Conservation (phyloP, 1,140 invertebrate genomes). For the Leptopilina clavipes region DNA sequence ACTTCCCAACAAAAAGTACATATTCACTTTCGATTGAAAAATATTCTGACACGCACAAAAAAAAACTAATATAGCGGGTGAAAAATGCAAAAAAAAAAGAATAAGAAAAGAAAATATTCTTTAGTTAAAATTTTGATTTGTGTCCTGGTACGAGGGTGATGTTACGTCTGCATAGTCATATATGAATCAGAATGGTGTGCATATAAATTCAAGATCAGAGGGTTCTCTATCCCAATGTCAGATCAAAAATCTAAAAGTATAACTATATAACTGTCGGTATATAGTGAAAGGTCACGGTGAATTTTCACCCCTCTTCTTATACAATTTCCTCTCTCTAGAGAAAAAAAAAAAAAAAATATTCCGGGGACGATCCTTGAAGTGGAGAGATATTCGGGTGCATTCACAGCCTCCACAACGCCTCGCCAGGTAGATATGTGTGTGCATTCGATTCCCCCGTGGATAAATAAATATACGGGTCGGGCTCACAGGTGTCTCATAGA, state of each 20-base stretch:
- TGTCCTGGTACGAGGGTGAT: background rate
- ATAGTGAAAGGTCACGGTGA: slow-evolving; percentile 33
- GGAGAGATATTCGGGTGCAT: slow-evolving; percentile 51
- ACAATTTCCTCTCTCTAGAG: background rate
- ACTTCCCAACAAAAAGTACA: too few relatives aligned
- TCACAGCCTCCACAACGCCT: slow-evolving; percentile 38
- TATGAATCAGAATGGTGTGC: slow-evolving; percentile 19
- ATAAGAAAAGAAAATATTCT: background rate
- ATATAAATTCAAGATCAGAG: slow-evolving; percentile 31
- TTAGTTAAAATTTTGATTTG: background rate
- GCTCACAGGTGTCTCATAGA: slow-evolving; percentile 67
- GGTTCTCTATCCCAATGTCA: background rate
- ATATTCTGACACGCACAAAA: background rate
- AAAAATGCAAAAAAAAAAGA: background rate
- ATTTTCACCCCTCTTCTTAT: slow-evolving; percentile 11
- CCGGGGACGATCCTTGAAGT: slow-evolving; percentile 44
- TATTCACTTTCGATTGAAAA: background rate
- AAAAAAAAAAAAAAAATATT: too few relatives aligned
- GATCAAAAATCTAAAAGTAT: slow-evolving; percentile 7
- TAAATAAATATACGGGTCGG: slow-evolving; percentile 64
- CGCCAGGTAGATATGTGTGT: slow-evolving; percentile 45
- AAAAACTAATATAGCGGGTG: background rate
- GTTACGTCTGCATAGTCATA: background rate
- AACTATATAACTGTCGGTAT: slow-evolving; percentile 21
- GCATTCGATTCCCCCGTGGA: slow-evolving; percentile 51